Evolutionary conservation across 2,113 vertebrate species (phyloP).

Genomic region (Melozone crissalis): DNA sequence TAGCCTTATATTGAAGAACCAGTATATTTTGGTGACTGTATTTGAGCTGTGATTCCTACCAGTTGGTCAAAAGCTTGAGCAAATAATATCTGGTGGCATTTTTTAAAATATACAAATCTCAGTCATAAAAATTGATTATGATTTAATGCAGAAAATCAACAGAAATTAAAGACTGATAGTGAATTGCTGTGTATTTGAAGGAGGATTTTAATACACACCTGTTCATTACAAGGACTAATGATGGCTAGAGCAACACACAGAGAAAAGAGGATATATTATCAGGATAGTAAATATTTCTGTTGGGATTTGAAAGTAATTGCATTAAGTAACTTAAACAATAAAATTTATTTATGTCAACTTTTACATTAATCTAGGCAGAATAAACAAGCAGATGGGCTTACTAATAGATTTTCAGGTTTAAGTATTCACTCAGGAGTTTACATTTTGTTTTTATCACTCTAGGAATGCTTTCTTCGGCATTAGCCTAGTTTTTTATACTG

Average conservation of each 20-base stretch:
- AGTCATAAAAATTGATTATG: neutral
- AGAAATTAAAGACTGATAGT: neutral
- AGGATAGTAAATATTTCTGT: neutral
- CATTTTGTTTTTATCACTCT: neutral
- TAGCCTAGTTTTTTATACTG: conserved; percentile 1
- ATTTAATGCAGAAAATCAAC: neutral
- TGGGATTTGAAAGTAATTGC: neutral
- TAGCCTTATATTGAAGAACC: neutral
- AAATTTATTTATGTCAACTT: neutral
- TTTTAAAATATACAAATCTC: neutral
- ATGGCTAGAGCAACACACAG: neutral
- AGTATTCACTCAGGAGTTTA: conserved; percentile 2
- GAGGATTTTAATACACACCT: neutral
- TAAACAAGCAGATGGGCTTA: neutral
- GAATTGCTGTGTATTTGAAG: neutral
- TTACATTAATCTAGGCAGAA: neutral
- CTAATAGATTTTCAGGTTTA: neutral
- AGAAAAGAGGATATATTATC: neutral
- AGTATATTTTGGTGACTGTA: neutral
- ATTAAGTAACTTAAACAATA: neutral
- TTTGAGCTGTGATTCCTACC: neutral
- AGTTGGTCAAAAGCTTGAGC: neutral
- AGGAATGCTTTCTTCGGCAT: neutral
- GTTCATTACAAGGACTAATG: neutral
- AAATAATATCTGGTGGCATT: neutral